phyloP scores from a whole-genome alignment of 2,113 vertebrate species.

The Labeo catla region DNA sequence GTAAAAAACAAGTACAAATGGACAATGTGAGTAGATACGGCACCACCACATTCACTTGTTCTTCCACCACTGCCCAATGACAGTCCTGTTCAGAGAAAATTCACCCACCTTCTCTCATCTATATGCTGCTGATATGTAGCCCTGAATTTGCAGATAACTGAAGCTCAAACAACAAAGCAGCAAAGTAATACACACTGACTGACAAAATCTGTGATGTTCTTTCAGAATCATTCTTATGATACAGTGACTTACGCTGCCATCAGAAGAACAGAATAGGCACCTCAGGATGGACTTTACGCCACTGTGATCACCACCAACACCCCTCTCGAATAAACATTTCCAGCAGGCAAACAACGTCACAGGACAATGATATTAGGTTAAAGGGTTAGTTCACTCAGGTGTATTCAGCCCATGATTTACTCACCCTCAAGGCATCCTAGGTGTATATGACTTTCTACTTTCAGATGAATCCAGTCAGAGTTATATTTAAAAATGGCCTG shows the following conservation, averaged over 20 bases:
- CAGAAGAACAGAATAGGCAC: background rate
- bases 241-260: slow-evolving; percentile 1
- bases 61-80: background rate
- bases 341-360: too few relatives aligned
- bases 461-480: too few relatives aligned
- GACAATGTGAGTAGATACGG: background rate
- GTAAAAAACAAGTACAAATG: background rate
- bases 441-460: too few relatives aligned
- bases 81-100: background rate
- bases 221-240: slow-evolving; percentile 6
- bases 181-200: background rate
- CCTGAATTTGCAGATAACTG: background rate
- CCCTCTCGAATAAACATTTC: background rate
- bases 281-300: background rate
- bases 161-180: too few relatives aligned
- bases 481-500: too few relatives aligned
- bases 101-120: background rate
- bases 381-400: too few relatives aligned
- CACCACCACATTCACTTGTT: background rate
- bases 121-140: background rate
- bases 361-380: too few relatives aligned
- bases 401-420: too few relatives aligned
- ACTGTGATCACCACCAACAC: background rate
- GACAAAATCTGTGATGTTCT: background rate
- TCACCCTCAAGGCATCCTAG: too few relatives aligned